These are phyloP conservation scores for Telenomus remus DNA, from an alignment of 1,140 invertebrate species.

Conservation along the genomic window DNA sequence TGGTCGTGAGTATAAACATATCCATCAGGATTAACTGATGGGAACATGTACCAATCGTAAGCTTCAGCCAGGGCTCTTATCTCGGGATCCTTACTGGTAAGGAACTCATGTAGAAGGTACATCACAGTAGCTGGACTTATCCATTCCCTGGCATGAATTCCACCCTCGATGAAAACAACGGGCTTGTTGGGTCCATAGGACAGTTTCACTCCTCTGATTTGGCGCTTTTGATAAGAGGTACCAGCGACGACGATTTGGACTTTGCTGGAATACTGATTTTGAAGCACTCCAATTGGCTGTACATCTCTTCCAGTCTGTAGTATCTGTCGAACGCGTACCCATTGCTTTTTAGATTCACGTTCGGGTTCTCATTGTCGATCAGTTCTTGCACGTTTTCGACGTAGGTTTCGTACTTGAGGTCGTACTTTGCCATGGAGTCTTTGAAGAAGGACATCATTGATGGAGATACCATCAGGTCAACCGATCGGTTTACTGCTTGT, in stretches of 20 bases:
- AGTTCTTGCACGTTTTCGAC: slow-evolving; percentile 65
- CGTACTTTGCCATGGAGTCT: slow-evolving; percentile 54
- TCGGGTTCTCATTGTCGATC: slow-evolving; percentile 62
- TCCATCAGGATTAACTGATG: slow-evolving; percentile 86
- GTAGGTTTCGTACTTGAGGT: slow-evolving; percentile 44
- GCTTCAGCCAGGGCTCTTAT: slow-evolving; percentile 75
- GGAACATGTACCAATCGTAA: slow-evolving; percentile 83
- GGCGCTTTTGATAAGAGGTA: slow-evolving; percentile 77
- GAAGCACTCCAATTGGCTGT: slow-evolving; percentile 74
- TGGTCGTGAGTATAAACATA: slow-evolving; percentile 82
- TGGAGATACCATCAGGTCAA: slow-evolving; percentile 68
- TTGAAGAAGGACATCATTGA: slow-evolving; percentile 55
- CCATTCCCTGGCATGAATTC: slow-evolving; percentile 88
- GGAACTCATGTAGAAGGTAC: slow-evolving; percentile 80
- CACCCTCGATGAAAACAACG: slow-evolving; percentile 78
- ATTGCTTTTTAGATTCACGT: not conserved
- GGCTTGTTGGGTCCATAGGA: slow-evolving; percentile 72
- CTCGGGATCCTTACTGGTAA: slow-evolving; percentile 75
- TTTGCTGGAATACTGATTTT: slow-evolving; percentile 71
- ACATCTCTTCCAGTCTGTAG: slow-evolving; percentile 75
- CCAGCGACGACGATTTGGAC: slow-evolving; percentile 77
- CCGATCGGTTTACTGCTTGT: slow-evolving; percentile 28
- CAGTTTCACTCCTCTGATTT: slow-evolving; percentile 79
- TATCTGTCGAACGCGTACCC: slow-evolving; percentile 74
- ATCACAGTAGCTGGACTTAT: slow-evolving; percentile 82